Evolutionary conservation across 2,113 vertebrate genomes (phyloP).

Genomic region (Neotoma lepida): DNA sequence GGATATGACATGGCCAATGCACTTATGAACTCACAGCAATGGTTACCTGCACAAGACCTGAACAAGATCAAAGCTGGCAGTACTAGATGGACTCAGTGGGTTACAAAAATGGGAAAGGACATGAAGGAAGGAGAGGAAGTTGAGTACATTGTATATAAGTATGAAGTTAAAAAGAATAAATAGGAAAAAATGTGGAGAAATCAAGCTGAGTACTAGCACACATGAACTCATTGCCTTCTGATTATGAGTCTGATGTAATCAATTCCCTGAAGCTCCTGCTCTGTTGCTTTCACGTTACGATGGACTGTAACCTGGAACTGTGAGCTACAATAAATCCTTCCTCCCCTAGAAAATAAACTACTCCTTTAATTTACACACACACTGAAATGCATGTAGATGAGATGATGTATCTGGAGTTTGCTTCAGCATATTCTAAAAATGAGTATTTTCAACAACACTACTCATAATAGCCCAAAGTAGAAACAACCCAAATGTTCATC

Average conservation of each 20-base stretch:
- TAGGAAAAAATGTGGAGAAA: neutral
- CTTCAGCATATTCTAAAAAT: slow-evolving; percentile 38
- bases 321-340: neutral
- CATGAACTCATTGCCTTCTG: too few relatives aligned
- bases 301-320: neutral
- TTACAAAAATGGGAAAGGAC: neutral
- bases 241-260: neutral
- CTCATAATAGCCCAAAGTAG: slow-evolving; percentile 1
- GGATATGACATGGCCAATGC: neutral
- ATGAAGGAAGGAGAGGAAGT: neutral
- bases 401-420: slow-evolving; percentile 16
- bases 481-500: slow-evolving; percentile 13
- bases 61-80: neutral
- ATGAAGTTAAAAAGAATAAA: neutral
- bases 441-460: slow-evolving; percentile 22
- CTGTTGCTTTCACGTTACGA: neutral
- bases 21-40: neutral
- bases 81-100: neutral
- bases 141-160: neutral
- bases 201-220: neutral
- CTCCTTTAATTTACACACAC: neutral
- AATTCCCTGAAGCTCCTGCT: neutral
- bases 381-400: neutral
- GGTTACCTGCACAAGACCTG: neutral
- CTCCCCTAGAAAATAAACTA: neutral